phyloP scores from a whole-genome alignment of 2,113 vertebrate genomes.

The Alosa alosa region DNA sequence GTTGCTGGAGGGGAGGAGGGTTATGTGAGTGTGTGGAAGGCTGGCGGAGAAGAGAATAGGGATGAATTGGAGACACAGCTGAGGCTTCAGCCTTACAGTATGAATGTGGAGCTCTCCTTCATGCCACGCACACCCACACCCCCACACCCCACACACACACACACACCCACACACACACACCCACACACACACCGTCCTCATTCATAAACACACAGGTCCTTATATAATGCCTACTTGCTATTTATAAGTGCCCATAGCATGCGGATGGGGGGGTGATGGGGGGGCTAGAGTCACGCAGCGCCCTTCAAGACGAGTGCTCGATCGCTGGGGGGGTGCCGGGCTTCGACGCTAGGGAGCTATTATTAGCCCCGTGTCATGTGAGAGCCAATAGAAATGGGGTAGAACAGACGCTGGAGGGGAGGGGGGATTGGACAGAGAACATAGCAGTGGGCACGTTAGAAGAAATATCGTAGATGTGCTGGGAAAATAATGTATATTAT shows the following conservation, averaged over 20 bases:
- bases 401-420: slow-evolving; percentile 55
- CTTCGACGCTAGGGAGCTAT: slow-evolving; percentile 63
- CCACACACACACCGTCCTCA: slow-evolving; percentile 41
- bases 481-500: not conserved
- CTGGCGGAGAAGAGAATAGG: slow-evolving; percentile 14
- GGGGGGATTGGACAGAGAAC: slow-evolving; percentile 37
- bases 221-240: slow-evolving; percentile 67
- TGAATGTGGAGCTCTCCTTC: slow-evolving; percentile 55
- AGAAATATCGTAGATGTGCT: not conserved
- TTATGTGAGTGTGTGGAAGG: not conserved
- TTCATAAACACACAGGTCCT: slow-evolving; percentile 69
- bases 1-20: not conserved
- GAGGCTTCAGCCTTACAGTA: slow-evolving; percentile 47
- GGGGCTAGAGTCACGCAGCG: slow-evolving; percentile 56
- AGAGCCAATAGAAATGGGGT: slow-evolving; percentile 53
- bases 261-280: slow-evolving; percentile 36
- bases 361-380: slow-evolving; percentile 62
- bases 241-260: slow-evolving; percentile 58
- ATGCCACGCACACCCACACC: not conserved
- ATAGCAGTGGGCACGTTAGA: not conserved
- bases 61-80: slow-evolving; percentile 1
- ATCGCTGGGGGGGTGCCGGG: slow-evolving; percentile 52
- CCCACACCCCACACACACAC: no score
- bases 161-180: no score
- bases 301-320: slow-evolving; percentile 65